Percentiles rank a stretch among this genome's conserved stretches.
These are phyloP conservation scores for Fukomys damarensis DNA, from an alignment of 2,113 vertebrate genomes.

Conservation along the genomic window DNA sequence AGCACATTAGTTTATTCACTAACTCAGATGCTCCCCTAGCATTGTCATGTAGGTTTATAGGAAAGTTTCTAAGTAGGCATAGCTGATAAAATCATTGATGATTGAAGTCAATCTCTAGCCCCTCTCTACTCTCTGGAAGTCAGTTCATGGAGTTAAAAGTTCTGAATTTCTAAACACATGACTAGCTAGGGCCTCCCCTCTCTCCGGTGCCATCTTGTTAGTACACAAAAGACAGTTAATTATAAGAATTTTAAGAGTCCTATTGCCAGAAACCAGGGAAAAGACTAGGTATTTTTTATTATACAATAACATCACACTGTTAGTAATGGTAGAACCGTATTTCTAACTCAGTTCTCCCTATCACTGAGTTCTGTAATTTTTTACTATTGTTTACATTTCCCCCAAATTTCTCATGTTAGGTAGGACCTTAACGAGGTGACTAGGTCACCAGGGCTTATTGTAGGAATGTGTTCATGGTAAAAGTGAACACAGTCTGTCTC, in stretches of 20 bases:
- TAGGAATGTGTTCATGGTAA: not conserved
- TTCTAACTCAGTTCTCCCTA: constrained; percentile 27
- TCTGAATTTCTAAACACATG: not conserved
- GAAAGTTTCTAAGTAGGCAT: not conserved
- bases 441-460: not conserved
- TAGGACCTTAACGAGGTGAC: not conserved
- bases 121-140: not conserved
- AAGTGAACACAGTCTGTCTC: not conserved
- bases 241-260: not conserved
- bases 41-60: not conserved
- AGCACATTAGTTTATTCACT: not conserved
- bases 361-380: not conserved
- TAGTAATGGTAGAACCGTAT: not conserved
- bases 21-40: not conserved
- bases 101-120: not conserved
- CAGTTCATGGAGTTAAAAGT: not conserved
- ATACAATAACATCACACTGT: constrained; percentile 25
- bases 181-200: not conserved
- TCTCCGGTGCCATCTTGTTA: not conserved
- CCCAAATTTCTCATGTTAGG: not conserved
- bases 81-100: not conserved
- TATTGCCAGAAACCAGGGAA: not conserved
- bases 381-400: not conserved
- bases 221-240: not conserved
- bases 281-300: not conserved